phyloP scores from a whole-genome alignment of 2,797 vertebrate species.

The Falco rusticolus region DNA sequence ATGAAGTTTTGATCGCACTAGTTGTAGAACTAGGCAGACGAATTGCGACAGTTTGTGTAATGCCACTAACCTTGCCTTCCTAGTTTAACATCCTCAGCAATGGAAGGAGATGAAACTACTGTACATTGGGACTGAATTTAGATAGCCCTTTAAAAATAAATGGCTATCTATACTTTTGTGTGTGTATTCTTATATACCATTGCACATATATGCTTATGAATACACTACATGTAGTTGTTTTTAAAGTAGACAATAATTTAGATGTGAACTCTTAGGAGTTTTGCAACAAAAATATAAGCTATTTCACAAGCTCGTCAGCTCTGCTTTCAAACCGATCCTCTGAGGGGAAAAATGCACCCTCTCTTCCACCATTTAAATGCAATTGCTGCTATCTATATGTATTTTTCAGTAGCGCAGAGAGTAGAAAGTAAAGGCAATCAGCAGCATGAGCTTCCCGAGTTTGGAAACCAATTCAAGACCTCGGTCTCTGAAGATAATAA shows the following conservation, averaged over 20 bases:
- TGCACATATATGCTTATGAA: background rate
- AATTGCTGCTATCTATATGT: background rate
- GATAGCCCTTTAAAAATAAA: background rate
- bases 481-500: background rate
- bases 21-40: background rate
- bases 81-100: background rate
- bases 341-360: background rate
- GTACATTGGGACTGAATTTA: background rate
- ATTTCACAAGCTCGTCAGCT: slow-evolving; percentile 20
- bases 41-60: background rate
- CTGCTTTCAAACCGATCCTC: slow-evolving; percentile 29
- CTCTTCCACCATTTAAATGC: background rate
- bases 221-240: background rate
- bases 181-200: background rate
- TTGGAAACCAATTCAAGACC: background rate
- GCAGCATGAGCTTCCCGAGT: background rate
- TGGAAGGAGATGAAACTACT: background rate
- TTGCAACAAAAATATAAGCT: slow-evolving; percentile 43
- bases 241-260: slow-evolving; percentile 31
- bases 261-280: background rate
- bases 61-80: background rate
- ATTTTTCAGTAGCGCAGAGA: background rate
- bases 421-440: background rate
- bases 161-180: background rate
- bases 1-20: background rate